These are phyloP conservation scores for Chrysopa pallens DNA, from an alignment of 1,140 invertebrate genomes.

Conservation along the genomic window DNA sequence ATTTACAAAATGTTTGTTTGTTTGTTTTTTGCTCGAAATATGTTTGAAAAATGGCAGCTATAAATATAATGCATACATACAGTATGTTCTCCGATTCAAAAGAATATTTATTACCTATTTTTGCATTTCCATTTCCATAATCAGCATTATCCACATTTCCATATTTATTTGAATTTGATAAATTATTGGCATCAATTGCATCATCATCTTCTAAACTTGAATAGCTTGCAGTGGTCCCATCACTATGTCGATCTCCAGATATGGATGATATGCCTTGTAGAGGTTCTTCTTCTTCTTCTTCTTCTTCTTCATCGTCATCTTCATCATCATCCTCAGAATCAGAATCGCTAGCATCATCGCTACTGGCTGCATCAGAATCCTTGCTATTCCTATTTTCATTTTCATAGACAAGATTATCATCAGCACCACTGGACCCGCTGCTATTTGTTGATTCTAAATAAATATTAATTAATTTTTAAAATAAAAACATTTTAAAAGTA, in stretches of 20 bases:
- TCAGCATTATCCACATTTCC: conserved; percentile 18
- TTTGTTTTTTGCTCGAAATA: too few relatives aligned
- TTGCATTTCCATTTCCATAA: conserved; percentile 20
- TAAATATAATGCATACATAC: too few relatives aligned
- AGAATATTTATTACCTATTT: neutral
- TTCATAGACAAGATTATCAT: conserved; percentile 10
- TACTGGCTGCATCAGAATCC: neutral
- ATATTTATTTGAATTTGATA: conserved; percentile 17
- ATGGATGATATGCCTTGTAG: conserved; percentile 20
- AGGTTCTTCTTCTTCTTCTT: conserved; percentile 12
- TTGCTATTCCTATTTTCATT: conserved; percentile 10
- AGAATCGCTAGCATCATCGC: neutral
- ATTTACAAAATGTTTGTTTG: too few relatives aligned
- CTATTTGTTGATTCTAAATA: conserved; percentile 5
- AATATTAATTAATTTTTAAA: too few relatives aligned
- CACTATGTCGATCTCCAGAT: conserved; percentile 13
- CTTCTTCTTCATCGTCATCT: conserved; percentile 12
- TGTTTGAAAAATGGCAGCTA: too few relatives aligned
- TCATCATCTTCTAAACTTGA: conserved; percentile 28
- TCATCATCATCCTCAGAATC: too few relatives aligned
- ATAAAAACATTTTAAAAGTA: too few relatives aligned
- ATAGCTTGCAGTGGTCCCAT: conserved; percentile 27
- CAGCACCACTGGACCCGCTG: conserved; percentile 18
- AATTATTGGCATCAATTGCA: conserved; percentile 17
- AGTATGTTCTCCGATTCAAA: too few relatives aligned